Conservation (phyloP, 2,888 invertebrate genomes). For the Pyrocoelia pectoralis region DNA sequence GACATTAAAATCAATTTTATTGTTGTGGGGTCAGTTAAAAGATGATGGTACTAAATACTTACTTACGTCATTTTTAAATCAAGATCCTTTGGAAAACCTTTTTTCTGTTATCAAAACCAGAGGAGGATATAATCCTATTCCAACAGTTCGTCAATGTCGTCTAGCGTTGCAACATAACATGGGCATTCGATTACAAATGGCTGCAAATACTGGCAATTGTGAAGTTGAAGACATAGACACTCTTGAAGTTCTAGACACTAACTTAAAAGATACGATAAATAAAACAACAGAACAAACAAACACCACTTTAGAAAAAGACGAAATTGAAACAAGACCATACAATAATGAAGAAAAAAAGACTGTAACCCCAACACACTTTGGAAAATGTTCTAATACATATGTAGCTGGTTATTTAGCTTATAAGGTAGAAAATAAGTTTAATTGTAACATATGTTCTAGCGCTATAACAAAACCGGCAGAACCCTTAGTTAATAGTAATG, state of each 20-base stretch:
- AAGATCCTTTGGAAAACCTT: constrained; percentile 20
- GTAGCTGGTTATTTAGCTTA: constrained; percentile 7
- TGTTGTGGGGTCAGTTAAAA: constrained; percentile 21
- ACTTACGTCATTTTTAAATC: constrained; percentile 24
- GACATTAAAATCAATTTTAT: constrained; percentile 20
- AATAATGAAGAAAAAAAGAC: too few relatives aligned
- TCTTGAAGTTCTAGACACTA: neutral
- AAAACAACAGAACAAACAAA: too few relatives aligned
- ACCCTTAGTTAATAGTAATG: neutral
- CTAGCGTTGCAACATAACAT: constrained; percentile 15
- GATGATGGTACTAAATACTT: constrained; percentile 17
- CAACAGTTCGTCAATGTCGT: constrained; percentile 21
- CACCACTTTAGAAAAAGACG: too few relatives aligned
- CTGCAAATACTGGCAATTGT: neutral
- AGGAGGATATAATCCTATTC: constrained; percentile 30
- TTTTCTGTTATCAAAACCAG: constrained; percentile 31
- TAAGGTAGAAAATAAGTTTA: neutral
- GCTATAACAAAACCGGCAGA: neutral
- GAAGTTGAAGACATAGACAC: neutral
- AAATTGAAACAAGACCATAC: too few relatives aligned
- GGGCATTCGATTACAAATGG: neutral
- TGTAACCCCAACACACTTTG: too few relatives aligned
- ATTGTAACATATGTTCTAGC: neutral
- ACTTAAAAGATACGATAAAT: too few relatives aligned
- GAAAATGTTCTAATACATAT: neutral